phyloP scores from a whole-genome alignment of 2,888 invertebrate species.

The Salticus scenicus region DNA sequence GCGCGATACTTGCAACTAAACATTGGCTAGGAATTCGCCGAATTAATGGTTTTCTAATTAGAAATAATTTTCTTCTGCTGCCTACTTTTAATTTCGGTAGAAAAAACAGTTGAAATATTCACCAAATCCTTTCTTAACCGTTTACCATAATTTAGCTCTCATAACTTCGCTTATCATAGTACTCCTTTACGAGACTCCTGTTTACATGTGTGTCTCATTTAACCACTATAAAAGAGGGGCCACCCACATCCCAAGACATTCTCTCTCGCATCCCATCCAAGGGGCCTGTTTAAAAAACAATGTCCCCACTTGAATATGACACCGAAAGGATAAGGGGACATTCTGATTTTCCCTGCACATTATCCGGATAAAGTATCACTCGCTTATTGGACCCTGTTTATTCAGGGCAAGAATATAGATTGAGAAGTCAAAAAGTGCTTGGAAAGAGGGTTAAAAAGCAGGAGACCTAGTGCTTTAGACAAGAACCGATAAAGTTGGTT shows the following conservation, averaged over 20 bases:
- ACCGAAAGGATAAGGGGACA: slow-evolving; percentile 37
- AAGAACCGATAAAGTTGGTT: background rate
- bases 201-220: slow-evolving; percentile 33
- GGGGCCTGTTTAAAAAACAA: slow-evolving; percentile 54
- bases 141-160: background rate
- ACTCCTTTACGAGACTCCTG: slow-evolving; percentile 29
- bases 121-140: background rate
- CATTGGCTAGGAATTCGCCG: too few relatives aligned
- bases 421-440: background rate
- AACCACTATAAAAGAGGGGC: background rate
- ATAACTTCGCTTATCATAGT: background rate
- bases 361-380: slow-evolving; percentile 33
- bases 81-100: too few relatives aligned
- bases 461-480: background rate
- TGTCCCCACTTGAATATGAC: slow-evolving; percentile 61
- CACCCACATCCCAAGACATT: slow-evolving; percentile 38
- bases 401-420: background rate
- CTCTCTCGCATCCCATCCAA: background rate
- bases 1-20: too few relatives aligned
- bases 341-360: slow-evolving; percentile 32
- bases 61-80: too few relatives aligned
- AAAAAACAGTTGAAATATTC: too few relatives aligned
- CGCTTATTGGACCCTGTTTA: background rate
- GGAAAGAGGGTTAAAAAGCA: background rate
- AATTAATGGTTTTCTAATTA: too few relatives aligned